Percentiles rank a stretch among this genome's conserved stretches.
These are phyloP conservation scores for Onychomys leucogaster DNA, from an alignment of 2,797 vertebrate genomes.

Conservation along the genomic window DNA sequence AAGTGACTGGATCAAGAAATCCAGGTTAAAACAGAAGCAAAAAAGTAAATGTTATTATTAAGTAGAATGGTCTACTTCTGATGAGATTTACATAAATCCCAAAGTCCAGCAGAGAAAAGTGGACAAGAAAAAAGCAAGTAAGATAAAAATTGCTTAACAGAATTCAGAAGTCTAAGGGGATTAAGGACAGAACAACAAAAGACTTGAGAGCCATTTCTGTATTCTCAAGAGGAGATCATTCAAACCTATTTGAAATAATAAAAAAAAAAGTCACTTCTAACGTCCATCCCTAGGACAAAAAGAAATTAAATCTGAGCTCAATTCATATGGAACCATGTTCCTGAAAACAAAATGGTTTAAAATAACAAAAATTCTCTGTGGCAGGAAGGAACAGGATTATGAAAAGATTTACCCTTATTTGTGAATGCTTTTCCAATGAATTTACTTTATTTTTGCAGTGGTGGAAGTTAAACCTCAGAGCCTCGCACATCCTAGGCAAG, in stretches of 20 bases:
- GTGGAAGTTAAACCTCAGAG: background rate
- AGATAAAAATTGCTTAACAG: conserved; percentile 73
- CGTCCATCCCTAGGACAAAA: conserved; percentile 55
- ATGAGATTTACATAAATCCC: conserved; percentile 73
- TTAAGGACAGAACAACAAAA: conserved; percentile 66
- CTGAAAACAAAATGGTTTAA: conserved; percentile 57
- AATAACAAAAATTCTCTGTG: conserved; percentile 53
- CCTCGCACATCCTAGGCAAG: background rate
- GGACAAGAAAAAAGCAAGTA: conserved; percentile 35
- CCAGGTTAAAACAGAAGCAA: conserved; percentile 64
- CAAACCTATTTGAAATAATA: conserved; percentile 72
- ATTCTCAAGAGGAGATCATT: conserved; percentile 60
- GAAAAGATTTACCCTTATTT: conserved; percentile 41
- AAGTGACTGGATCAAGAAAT: conserved; percentile 68
- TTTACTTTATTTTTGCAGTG: background rate
- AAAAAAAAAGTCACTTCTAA: conserved; percentile 63
- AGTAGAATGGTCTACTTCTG: conserved; percentile 59
- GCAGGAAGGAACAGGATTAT: background rate
- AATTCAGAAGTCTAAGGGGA: conserved; percentile 67
- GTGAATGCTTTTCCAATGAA: background rate
- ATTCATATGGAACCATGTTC: conserved; percentile 39
- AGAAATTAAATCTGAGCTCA: conserved; percentile 63
- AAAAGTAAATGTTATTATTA: conserved; percentile 58
- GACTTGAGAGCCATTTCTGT: conserved; percentile 44
- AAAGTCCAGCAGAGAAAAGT: conserved; percentile 60